Base-by-base conservation (phyloP, 1,140 invertebrate genomes). In the Bombus polaris region DNA sequence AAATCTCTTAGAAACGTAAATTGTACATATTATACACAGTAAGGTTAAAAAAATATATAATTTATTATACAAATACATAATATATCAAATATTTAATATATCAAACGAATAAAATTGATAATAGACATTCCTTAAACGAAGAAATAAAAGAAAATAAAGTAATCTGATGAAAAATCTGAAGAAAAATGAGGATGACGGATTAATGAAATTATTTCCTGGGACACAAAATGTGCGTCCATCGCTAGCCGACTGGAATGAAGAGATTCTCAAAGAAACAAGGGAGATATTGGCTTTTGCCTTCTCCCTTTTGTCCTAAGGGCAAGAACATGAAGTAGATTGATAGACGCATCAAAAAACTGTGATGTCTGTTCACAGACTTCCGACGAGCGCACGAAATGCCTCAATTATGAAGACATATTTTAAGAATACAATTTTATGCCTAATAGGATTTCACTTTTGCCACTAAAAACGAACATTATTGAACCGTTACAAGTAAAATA, bases 231-330 rank as follows among this genome's bases (percentile, higher is more conserved):
- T 32, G 37, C 75, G 37, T 6, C 75, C n/a, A 65, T 42, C 57
- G 62, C 57, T 65, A 42, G 59, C 28, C 75, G 22, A 78, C 37
- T 32, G 59, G 75, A 78, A 78, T 66, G 75, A 78, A 78, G 59
- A 78, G 75, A 78, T 78, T 78, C 75, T 42, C 57, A 65, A 59
- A 78, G 47, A 78, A 78, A 32, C 39, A 44, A 39, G 57, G 75
- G n/a, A 66, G 75, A 78, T 78, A 78, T 78, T 78, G 75, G 35
- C 57, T 32, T 37, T n/a, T 22, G 53, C 75, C n/a, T 18, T 37
- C 35, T 39, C 37, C 75, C 75, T 78, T 44, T 66, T 42, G 59
- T 57, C 53, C 57, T 13, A 57, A 32, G 22, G 75, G 74, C 74
- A 78, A 78, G 62, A 78, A 65, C 59, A 22, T 8, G 35, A 78